These are phyloP conservation scores for Globia sparganii DNA, from an alignment of 2,888 invertebrate species.

Conservation along the genomic window DNA sequence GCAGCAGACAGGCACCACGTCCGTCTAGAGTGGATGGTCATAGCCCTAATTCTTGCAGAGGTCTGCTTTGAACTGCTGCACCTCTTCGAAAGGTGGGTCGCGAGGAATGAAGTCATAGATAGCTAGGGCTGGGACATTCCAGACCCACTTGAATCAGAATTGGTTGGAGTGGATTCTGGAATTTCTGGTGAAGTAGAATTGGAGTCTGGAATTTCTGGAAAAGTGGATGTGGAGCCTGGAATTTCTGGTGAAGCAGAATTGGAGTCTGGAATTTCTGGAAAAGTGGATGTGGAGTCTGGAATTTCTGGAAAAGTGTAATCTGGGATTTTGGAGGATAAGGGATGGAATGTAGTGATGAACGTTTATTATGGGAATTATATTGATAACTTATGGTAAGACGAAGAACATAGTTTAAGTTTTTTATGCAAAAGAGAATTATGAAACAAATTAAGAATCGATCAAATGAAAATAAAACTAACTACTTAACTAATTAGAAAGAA, in stretches of 20 bases:
- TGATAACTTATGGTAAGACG: slow-evolving; percentile 30
- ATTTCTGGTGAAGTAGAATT: slow-evolving; percentile 10
- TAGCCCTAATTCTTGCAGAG: slow-evolving; percentile 98
- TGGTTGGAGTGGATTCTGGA: slow-evolving; percentile 35
- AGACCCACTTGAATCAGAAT: slow-evolving; percentile 12
- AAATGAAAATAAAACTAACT: neutral
- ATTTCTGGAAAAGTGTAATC: neutral
- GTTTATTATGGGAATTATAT: slow-evolving; percentile 53
- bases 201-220: slow-evolving; percentile 7
- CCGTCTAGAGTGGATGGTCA: slow-evolving; percentile 99
- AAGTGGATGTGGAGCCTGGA: neutral
- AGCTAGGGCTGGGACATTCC: slow-evolving; percentile 48
- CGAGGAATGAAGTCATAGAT: slow-evolving; percentile 17
- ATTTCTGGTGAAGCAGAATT: neutral
- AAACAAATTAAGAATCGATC: neutral
- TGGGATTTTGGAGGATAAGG: slow-evolving; percentile 11
- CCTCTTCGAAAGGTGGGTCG: slow-evolving; percentile 91
- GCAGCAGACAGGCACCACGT: slow-evolving; percentile 98
- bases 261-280: slow-evolving; percentile 7
- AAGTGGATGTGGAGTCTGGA: neutral
- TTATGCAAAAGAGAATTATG: neutral
- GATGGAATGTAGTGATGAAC: slow-evolving; percentile 43
- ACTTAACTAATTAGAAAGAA: neutral
- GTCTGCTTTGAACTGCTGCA: slow-evolving; percentile 96
- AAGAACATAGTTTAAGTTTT: neutral